phyloP scores from a whole-genome alignment of 2,113 vertebrate genomes.

The Coptodon bakossiorum region DNA sequence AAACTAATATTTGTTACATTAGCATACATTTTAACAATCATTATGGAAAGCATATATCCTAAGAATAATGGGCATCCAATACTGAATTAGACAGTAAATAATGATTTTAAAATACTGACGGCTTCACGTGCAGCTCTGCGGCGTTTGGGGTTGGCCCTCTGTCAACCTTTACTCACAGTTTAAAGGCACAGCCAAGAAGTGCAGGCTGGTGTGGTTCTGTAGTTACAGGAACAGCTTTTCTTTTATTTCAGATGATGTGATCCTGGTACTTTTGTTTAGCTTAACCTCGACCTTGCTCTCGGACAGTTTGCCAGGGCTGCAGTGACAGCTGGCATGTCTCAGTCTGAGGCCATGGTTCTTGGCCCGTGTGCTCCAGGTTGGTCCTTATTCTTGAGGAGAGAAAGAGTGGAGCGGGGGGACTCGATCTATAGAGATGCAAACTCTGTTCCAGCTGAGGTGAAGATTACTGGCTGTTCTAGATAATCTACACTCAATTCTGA shows the following conservation, averaged over 20 bases:
- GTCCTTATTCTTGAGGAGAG: neutral
- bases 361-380: neutral
- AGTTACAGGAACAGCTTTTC: neutral
- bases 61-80: neutral
- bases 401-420: neutral
- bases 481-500: rapidly evolving
- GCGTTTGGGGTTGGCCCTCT: neutral
- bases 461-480: neutral
- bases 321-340: no score
- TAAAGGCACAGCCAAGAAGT: neutral
- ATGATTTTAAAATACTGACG: neutral
- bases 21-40: neutral
- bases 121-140: neutral
- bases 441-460: neutral
- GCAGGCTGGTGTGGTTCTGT: neutral
- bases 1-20: neutral
- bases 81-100: neutral
- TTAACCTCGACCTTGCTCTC: neutral
- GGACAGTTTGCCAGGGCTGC: neutral
- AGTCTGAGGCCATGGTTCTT: neutral
- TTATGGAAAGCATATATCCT: rapidly evolving
- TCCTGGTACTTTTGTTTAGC: neutral
- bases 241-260: neutral
- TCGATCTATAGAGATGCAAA: neutral
- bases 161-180: neutral